Percentiles rank a stretch among this genome's conserved stretches.
phyloP scores from a whole-genome alignment of 2,797 vertebrate species.

The Poeciliopsis turneri region DNA sequence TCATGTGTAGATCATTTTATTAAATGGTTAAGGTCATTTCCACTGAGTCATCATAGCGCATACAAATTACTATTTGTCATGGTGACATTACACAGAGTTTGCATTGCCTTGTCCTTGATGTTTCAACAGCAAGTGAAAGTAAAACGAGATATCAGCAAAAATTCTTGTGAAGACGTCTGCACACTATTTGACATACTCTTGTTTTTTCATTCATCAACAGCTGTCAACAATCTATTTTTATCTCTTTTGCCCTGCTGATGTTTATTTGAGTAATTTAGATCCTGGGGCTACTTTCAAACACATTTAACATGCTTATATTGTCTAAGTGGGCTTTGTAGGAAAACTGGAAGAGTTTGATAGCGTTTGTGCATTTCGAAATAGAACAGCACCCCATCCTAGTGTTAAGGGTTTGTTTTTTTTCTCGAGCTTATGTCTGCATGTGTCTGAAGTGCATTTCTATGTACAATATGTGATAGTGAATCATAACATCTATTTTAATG shows the following conservation, averaged over 20 bases:
- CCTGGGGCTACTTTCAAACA: conserved; percentile 66
- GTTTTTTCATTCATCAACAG: conserved; percentile 14
- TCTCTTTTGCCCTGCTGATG: conserved; percentile 5
- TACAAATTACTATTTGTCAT: not conserved
- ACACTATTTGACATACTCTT: not conserved
- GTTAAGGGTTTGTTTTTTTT: not conserved
- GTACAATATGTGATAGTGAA: conserved; percentile 16
- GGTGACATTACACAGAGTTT: not conserved
- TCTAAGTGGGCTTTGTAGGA: conserved; percentile 53
- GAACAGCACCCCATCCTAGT: not conserved
- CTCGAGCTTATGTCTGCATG: conserved; percentile 10
- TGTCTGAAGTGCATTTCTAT: conserved; percentile 7
- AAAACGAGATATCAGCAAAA: not conserved
- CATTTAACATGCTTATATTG: conserved; percentile 50
- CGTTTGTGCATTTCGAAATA: conserved; percentile 10
- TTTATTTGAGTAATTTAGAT: conserved; percentile 72
- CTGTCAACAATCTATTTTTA: conserved; percentile 26
- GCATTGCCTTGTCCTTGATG: not conserved
- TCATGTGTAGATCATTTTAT: no score
- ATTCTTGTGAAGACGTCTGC: not conserved
- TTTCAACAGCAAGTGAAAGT: not conserved
- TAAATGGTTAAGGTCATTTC: not conserved
- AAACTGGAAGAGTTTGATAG: conserved; percentile 56
- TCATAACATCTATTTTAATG: conserved; percentile 22
- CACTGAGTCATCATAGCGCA: not conserved